Evolutionary conservation across 1,140 invertebrate genomes (phyloP), one percentile per base, ranked within the genome.

Genomic region (Brachionus sp.): DNA sequence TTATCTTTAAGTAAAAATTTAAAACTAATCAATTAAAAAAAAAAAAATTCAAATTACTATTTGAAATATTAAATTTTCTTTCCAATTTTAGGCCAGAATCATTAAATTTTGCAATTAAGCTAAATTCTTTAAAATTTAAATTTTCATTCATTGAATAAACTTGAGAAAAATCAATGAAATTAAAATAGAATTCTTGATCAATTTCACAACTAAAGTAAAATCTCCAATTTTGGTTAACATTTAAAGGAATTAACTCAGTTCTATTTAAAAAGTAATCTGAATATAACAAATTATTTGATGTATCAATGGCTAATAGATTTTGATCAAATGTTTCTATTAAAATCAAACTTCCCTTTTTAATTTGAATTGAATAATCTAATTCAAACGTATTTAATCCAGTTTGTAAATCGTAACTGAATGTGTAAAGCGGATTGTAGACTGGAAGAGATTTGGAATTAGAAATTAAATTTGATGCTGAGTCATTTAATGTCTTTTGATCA

Each of bases 161-260:
- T 39, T 35, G 6, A 9, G 33, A 9, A 39, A 39, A 73, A 9
- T 73, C 68, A 23, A 42, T 6, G 16, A 16, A 42, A 73, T 5
- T 16, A 39, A 42, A 23, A 42, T 73, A 73, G 37, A 7, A 73
- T 73, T 39, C 0, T 16, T 73, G 12, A n/a, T 44, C 37, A 6
- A 73, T 73, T 19, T 39, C 33, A 73, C 33, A 37, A 42, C 35
- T 73, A 16, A 42, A 73, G 16, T 73, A 73, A 39, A 73, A 73
- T 39, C 35, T 37, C 68, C 68, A 73, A 73, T 73, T 73, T 23
- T 73, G n/a, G 16, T 39, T 39, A 12, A 73, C 33, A 73, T 73
- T 19, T 44, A 73, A 73, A 7, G 0, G 12, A 39, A 73, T 42
- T 23, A 73, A 42, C 42, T 73, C 37, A 23, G 13, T 39, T 7